phyloP scores from a whole-genome alignment of 2,888 invertebrate genomes.

The Habrosyne pyritoides region DNA sequence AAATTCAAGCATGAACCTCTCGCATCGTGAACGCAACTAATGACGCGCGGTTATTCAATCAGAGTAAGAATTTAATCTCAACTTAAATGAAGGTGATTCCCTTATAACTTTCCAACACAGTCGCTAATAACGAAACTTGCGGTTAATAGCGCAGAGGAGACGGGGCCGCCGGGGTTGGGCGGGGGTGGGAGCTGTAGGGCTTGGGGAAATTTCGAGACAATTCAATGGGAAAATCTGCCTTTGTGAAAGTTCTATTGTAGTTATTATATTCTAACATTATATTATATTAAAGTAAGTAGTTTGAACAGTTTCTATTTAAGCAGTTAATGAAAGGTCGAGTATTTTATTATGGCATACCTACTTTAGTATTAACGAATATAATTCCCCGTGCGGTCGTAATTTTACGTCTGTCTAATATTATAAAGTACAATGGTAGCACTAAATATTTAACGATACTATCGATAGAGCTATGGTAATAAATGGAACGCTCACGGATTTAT shows the following conservation, averaged over 20 bases:
- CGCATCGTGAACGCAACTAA: slow-evolving; percentile 28
- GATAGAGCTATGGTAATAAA: slow-evolving; percentile 66
- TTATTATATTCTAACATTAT: slow-evolving; percentile 56
- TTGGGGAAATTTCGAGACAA: slow-evolving; percentile 69
- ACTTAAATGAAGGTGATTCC: slow-evolving; percentile 80
- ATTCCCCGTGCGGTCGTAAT: background rate
- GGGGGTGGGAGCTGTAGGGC: slow-evolving; percentile 32
- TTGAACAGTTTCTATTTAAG: slow-evolving; percentile 33
- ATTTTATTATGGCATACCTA: slow-evolving; percentile 15
- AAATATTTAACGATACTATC: slow-evolving; percentile 59
- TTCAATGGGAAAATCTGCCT: slow-evolving; percentile 78
- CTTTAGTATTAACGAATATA: slow-evolving; percentile 11
- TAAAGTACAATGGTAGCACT: slow-evolving; percentile 28
- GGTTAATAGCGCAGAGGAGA: slow-evolving; percentile 65
- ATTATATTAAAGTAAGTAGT: slow-evolving; percentile 34
- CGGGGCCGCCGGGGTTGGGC: slow-evolving; percentile 19
- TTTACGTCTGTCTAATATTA: slow-evolving; percentile 14
- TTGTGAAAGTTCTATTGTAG: slow-evolving; percentile 69
- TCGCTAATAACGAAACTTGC: slow-evolving; percentile 80
- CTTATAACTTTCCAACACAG: slow-evolving; percentile 76
- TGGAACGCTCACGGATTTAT: slow-evolving; percentile 71
- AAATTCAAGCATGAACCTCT: background rate
- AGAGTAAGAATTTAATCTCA: slow-evolving; percentile 76
- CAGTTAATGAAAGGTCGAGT: slow-evolving; percentile 25
- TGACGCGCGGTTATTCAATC: slow-evolving; percentile 58